phyloP scores from a whole-genome alignment of 2,888 invertebrate species.

The Polyommatus icarus region DNA sequence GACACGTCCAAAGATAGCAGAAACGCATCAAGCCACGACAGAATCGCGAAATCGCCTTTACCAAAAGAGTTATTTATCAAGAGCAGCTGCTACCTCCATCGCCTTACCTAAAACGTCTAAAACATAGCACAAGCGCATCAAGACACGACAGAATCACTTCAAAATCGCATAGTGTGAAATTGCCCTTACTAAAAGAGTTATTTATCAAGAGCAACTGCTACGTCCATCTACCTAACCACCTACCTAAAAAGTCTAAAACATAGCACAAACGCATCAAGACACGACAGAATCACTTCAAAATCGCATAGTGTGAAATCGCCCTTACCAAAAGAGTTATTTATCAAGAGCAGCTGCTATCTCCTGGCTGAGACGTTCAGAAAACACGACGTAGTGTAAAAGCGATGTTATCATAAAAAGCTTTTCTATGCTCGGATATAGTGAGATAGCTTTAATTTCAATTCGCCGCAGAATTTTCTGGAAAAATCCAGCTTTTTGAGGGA shows the following conservation, averaged over 20 bases:
- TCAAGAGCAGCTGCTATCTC: conserved; percentile 29
- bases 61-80: too few relatives aligned
- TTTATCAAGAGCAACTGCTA: too few relatives aligned
- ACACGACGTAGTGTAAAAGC: conserved; percentile 25
- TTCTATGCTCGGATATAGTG: conserved; percentile 21
- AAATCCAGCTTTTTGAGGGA: not conserved
- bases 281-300: too few relatives aligned
- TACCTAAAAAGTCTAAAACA: not conserved
- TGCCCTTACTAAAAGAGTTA: not conserved
- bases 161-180: too few relatives aligned
- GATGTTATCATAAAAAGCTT: conserved; percentile 29
- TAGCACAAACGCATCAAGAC: not conserved
- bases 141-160: too few relatives aligned
- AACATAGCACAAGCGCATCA: not conserved
- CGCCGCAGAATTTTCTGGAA: not conserved
- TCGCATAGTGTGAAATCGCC: not conserved
- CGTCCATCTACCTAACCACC: too few relatives aligned
- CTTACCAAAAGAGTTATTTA: conserved; percentile 22
- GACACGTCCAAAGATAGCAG: too few relatives aligned
- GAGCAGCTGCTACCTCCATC: too few relatives aligned
- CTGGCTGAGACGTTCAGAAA: conserved; percentile 16
- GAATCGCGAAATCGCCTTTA: too few relatives aligned
- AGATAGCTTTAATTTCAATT: conserved; percentile 19
- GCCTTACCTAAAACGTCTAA: too few relatives aligned
- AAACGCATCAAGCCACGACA: too few relatives aligned